Conservation (phyloP, 37 sponge, comb jelly and placozoan genomes). For the Ephydatia muelleri region DNA sequence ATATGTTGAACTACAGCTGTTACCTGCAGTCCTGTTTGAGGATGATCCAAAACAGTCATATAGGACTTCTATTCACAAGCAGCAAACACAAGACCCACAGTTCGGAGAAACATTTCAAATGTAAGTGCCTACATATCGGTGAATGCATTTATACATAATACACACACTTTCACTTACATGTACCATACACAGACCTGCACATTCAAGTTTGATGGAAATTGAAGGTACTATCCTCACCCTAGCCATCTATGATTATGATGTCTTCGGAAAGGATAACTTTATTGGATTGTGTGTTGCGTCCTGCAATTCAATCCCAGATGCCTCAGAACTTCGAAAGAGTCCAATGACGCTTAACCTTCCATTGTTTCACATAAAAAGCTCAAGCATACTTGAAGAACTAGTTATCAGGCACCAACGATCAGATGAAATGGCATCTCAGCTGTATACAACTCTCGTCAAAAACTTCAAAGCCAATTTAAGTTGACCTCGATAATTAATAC, state of each 20-base stretch:
- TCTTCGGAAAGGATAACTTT: conserved; percentile 48
- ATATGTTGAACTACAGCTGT: conserved; percentile 31
- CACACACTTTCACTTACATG: not conserved
- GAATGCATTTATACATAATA: not conserved
- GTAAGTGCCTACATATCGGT: conserved; percentile 24
- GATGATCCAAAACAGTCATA: not conserved
- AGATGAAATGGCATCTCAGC: not conserved
- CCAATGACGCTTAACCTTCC: not conserved
- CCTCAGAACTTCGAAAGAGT: not conserved
- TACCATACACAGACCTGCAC: not conserved
- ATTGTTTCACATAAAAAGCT: not conserved
- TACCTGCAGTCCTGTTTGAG: conserved; percentile 24
- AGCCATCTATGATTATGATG: conserved; percentile 58
- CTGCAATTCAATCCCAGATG: conserved; percentile 37
- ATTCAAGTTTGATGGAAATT: not conserved
- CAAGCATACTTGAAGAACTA: not conserved
- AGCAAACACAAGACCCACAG: conserved; percentile 40
- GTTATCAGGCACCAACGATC: not conserved
- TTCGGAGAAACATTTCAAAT: conserved; percentile 38
- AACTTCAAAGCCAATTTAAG: no score
- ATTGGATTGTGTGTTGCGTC: conserved; percentile 56
- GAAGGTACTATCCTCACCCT: conserved; percentile 48
- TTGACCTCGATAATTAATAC: no score
- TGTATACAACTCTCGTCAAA: no score
- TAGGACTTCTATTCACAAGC: conserved; percentile 35